Base-by-base conservation (phyloP, 2,113 vertebrate species). In the Sebastes fasciatus region DNA sequence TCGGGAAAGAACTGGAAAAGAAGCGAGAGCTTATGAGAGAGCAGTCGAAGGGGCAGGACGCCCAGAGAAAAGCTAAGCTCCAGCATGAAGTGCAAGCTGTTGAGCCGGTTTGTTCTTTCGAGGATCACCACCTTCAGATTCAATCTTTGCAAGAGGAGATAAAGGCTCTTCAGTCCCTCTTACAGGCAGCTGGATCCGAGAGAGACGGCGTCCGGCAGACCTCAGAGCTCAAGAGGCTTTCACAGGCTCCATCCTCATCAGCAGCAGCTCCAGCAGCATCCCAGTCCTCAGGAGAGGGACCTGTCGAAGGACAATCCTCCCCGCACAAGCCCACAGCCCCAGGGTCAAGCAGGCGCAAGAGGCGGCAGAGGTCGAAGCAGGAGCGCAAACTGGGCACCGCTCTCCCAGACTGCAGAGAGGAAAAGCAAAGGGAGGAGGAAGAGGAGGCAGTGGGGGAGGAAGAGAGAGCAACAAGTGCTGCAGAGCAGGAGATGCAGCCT, bases 351-450 rank as follows among this genome's bases (percentile, higher is more conserved):
- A 96, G 89, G 91, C 94, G 90, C 94, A 96, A 87, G 94, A 97
- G 89, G 90, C 96, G 91, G 82, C 96, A 97, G 82, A 96, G 96
- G 96, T 96, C 92, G 81, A 94, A 90, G 61, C 94, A 91, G 90
- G 90, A 95, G 90, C 90, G 82, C 79, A 93, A 88, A 85, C 63
- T 63, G 63, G 87, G 82, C 79, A 82, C 70, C 13, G 26, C 80
- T 66, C 54, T 77, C 8, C 66, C 80, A 86, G 90, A 86, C 87
- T 71, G 86, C 88, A 83, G 86, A 86, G 91, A 88, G 52, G 88
- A 93, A 80, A 87, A 69, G 54, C 89, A 80, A 63, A 84, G 89
- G 87, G 90, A 91, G 89, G 89, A 92, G 89, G 88, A 87, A 60
- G 87, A 89, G 77, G 88, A 77, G 74, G 79, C 84, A 64, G 86